Base-by-base conservation (phyloP, 2,888 invertebrate genomes). In the Noctua janthina region DNA sequence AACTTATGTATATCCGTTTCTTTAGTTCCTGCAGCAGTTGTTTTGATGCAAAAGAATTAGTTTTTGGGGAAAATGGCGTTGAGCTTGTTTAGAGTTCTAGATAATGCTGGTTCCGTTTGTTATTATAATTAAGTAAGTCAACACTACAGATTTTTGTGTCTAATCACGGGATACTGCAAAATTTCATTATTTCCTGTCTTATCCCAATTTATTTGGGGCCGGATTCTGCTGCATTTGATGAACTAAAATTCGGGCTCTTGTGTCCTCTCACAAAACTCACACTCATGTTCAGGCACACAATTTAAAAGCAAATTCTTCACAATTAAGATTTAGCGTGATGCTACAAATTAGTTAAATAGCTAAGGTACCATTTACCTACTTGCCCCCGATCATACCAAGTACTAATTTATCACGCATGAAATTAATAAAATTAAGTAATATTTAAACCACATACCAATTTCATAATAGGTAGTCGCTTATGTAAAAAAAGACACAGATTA, bases 1-100 rank as follows among this genome's bases (percentile, higher is more conserved):
- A 80, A 86, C 49, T 35, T 43, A n/a, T 3, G 2, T 59, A 67
- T 64, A 72, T 80, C 74, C 59, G 71, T 39, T 75, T 54, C 17
- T 68, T 23, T 68, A 62, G 15, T 66, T 73, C n/a, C 39, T 43
- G 10, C 67, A 35, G 49, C 13, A 13, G 15, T 72, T 0, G 23
- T 67, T 74, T 74, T 66, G 68, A 54, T 72, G 46, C 10, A 2
- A 20, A 29, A 0, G 23, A 51, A 8, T 35, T 23, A 20, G 29
- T 20, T 64, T 56, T 73, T 73, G 17, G 13, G 8, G 15, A 20
- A 68, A 71, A 54, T 1, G 49, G 15, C 20, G 29, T 11, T 69
- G 46, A 11, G 15, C 15, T 75, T 62, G 46, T 64, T 43, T 56
- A n/a, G 0, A 35, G 64, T 35, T 59, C 35, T 6, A 59, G 35